phyloP scores from a whole-genome alignment of 1,140 invertebrate genomes.

The Popillia japonica region DNA sequence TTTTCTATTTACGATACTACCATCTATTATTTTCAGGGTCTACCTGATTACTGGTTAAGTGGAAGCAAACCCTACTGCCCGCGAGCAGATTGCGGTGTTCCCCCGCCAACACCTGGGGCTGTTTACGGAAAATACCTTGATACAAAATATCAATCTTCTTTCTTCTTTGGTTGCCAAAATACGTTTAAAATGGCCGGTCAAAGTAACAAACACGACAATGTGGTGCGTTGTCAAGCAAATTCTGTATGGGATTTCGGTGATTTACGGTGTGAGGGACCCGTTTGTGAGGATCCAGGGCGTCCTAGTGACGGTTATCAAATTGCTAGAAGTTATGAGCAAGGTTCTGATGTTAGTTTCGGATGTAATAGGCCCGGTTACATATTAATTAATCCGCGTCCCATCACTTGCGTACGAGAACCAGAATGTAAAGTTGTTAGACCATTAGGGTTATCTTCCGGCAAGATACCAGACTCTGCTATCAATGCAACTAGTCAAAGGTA shows the following conservation, averaged over 20 bases:
- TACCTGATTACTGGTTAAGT: constrained; percentile 92
- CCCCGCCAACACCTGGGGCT: constrained; percentile 88
- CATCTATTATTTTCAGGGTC: constrained; percentile 64
- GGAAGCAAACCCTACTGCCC: constrained; percentile 86
- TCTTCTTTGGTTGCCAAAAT: constrained; percentile 96
- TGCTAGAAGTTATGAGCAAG: constrained; percentile 91
- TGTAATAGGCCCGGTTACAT: constrained; percentile 93
- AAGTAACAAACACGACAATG: constrained; percentile 89
- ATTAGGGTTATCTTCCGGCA: constrained; percentile 88
- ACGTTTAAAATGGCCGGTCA: constrained; percentile 94
- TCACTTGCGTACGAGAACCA: constrained; percentile 89
- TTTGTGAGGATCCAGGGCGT: constrained; percentile 93
- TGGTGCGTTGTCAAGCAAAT: constrained; percentile 89
- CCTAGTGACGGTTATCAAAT: constrained; percentile 91
- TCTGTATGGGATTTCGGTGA: constrained; percentile 98
- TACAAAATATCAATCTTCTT: constrained; percentile 89
- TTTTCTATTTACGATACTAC: not conserved
- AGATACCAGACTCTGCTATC: constrained; percentile 94
- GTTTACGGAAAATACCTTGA: constrained; percentile 89
- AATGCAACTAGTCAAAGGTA: constrained; percentile 89
- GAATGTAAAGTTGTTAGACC: constrained; percentile 94
- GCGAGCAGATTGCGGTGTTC: constrained; percentile 85
- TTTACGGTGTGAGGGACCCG: constrained; percentile 92
- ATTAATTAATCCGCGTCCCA: constrained; percentile 88
- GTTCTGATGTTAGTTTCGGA: constrained; percentile 88